Evolutionary conservation across 2,797 vertebrate genomes (phyloP), one percentile per base, ranked within the genome.

Genomic region (Hydrolagus colliei): DNA sequence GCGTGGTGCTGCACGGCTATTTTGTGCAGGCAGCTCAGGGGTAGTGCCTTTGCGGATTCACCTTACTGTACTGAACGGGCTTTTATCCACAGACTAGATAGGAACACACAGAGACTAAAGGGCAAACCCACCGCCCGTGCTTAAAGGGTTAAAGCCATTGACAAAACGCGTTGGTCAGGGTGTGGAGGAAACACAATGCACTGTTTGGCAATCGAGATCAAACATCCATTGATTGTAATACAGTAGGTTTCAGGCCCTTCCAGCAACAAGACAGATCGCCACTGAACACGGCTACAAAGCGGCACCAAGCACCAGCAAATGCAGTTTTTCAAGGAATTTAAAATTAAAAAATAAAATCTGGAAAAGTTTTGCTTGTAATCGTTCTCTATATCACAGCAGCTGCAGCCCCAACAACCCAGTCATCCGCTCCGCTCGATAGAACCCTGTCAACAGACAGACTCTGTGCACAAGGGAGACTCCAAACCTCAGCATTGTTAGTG

Each of bases 161-260:
- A 68, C 62, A 20, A 4, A 35, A 13, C 67, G 20, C 41, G 16
- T 35, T 71, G 71, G 79, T 71, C 32, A 68, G 32, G 65, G 16
- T 41, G 13, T 27, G 79, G 32, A 6, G 18, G 32, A n/a, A 67
- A n/a, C 20, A 71, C 62, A 84, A 84, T 68, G 79, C 32, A 71
- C 68, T 84, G 79, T 63, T 84, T 84, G n/a, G 67, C 67, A 67
- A 71, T 84, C 4, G 32, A 84, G 79, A 84, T 68, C 65, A 84
- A 71, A 68, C 79, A 80, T 20, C 8, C 32, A 84, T 67, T 80
- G 62, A 65, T 62, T 52, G 41, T 79, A 67, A 80, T 35, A 22
- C 61, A 80, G 67, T 41, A 52, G 16, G 79, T 41, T 4, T 63
- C 63, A 5, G 63, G 8, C 16, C 79, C 41, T n/a, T 41, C 32